Percentiles rank a stretch among this genome's conserved stretches.
These are phyloP conservation scores for Erinaceus europaeus DNA, from an alignment of 2,113 vertebrate genomes.

Conservation along the genomic window DNA sequence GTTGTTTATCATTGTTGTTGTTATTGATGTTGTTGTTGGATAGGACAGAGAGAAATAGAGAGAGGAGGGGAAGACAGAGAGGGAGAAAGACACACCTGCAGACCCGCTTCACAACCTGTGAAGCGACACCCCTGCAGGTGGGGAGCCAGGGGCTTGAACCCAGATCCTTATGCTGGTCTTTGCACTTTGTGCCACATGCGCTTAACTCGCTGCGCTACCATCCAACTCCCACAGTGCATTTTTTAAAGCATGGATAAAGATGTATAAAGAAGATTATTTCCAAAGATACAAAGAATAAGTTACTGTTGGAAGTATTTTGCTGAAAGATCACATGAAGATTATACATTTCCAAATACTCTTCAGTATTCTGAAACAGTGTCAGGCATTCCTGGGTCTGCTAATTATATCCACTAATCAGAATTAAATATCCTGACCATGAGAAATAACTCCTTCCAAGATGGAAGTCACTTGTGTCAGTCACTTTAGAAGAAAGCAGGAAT, in stretches of 20 bases:
- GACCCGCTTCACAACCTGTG: too few relatives aligned
- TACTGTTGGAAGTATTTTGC: neutral
- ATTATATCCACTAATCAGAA: neutral
- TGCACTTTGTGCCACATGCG: too few relatives aligned
- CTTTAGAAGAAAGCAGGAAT: neutral
- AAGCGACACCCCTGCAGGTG: too few relatives aligned
- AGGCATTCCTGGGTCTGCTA: neutral
- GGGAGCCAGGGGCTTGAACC: too few relatives aligned
- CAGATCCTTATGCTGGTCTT: too few relatives aligned
- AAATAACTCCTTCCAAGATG: neutral
- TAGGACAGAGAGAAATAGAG: too few relatives aligned
- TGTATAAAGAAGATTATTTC: neutral
- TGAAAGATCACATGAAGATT: neutral
- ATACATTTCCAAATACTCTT: neutral
- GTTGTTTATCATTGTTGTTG: too few relatives aligned
- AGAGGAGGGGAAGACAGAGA: too few relatives aligned
- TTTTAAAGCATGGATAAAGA: neutral
- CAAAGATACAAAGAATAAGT: slow-evolving; percentile 6
- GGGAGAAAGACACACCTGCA: too few relatives aligned
- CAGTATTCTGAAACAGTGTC: neutral
- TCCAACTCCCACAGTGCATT: too few relatives aligned
- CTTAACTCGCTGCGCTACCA: too few relatives aligned
- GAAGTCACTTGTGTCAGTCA: neutral
- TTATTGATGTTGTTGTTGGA: too few relatives aligned
- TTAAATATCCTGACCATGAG: neutral